phyloP scores from a whole-genome alignment of 2,113 vertebrate genomes.

The Microtus oregoni region DNA sequence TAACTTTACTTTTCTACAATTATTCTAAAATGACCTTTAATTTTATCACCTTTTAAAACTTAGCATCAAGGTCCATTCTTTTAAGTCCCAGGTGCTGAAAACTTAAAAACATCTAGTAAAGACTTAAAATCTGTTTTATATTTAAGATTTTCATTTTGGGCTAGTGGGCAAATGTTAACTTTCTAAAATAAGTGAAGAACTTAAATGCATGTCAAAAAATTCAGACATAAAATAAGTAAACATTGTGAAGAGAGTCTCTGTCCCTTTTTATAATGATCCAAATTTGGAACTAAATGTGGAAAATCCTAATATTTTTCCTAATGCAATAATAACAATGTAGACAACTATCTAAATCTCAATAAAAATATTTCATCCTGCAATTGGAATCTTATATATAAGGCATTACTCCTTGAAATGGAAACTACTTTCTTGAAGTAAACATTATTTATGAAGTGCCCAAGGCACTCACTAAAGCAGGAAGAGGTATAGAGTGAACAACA shows the following conservation, averaged over 20 bases:
- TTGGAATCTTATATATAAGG: not conserved
- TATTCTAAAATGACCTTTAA: not conserved
- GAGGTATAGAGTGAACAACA: not conserved
- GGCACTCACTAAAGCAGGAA: not conserved
- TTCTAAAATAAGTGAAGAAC: not conserved
- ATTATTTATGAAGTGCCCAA: not conserved
- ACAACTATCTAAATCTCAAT: too few relatives aligned
- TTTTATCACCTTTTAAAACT: not conserved
- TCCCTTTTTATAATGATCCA: not conserved
- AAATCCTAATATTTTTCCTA: not conserved
- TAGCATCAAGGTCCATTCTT: not conserved
- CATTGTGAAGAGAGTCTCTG: accelerated
- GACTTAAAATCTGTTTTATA: not conserved
- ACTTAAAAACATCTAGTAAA: too few relatives aligned
- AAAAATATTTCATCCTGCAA: too few relatives aligned
- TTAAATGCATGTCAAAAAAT: not conserved
- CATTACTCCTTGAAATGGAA: not conserved
- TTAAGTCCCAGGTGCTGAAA: not conserved
- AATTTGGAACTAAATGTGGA: not conserved
- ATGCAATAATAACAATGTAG: not conserved
- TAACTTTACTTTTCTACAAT: not conserved
- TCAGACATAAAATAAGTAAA: not conserved
- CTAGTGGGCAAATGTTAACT: not conserved
- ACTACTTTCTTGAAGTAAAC: not conserved
- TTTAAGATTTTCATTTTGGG: not conserved